phyloP scores from a whole-genome alignment of 2,888 invertebrate species.

The Sinelater perroti region DNA sequence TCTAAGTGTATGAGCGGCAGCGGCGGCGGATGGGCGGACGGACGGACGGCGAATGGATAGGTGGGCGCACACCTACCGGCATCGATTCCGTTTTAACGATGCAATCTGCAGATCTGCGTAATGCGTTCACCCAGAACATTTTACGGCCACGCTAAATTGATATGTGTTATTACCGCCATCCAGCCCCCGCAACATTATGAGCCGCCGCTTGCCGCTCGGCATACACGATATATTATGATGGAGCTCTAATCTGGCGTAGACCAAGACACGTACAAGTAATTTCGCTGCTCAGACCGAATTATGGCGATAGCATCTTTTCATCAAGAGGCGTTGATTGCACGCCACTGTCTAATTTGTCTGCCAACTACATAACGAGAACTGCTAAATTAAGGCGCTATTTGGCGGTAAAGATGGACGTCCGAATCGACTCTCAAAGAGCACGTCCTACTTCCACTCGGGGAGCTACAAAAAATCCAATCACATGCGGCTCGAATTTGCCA shows the following conservation, averaged over 20 bases:
- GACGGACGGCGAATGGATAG: too few relatives aligned
- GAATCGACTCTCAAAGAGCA: too few relatives aligned
- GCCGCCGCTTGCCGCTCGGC: conserved; percentile 5
- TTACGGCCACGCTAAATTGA: conserved; percentile 23
- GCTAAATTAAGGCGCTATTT: conserved; percentile 10
- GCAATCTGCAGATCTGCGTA: conserved; percentile 21
- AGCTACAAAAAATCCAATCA: too few relatives aligned
- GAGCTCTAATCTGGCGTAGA: conserved; percentile 19
- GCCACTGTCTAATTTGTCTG: conserved; percentile 21
- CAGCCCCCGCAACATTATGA: conserved; percentile 15
- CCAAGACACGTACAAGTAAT: conserved; percentile 20
- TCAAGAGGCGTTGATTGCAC: conserved; percentile 20
- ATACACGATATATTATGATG: conserved; percentile 12
- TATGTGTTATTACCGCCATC: conserved; percentile 19
- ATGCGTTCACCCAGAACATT: conserved; percentile 21
- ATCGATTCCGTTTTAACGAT: conserved; percentile 20
- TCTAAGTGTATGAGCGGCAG: conserved; percentile 27
- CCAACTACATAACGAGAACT: conserved; percentile 7
- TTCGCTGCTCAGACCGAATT: conserved; percentile 18
- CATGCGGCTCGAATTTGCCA: too few relatives aligned
- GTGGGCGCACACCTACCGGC: conserved; percentile 1
- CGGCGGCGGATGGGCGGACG: neutral
- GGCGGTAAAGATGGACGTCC: too few relatives aligned
- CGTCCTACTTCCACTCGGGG: too few relatives aligned
- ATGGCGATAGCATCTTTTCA: conserved; percentile 19